phyloP scores from a whole-genome alignment of 2,888 invertebrate species.

The Melanargia galathea region DNA sequence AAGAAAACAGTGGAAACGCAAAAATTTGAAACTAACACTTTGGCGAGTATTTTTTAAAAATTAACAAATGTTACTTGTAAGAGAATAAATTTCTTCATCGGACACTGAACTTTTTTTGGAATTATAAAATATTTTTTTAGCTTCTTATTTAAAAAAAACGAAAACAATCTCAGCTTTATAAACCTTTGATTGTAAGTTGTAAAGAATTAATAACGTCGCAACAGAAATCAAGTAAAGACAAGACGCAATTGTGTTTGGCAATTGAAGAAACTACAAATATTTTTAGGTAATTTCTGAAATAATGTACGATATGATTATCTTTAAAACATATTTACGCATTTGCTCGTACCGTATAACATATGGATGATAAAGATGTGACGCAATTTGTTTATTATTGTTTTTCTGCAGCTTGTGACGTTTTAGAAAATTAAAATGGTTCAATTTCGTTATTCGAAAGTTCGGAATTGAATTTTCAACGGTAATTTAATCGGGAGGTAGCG shows the following conservation, averaged over 20 bases:
- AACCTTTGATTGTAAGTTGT: not conserved
- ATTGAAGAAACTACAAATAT: not conserved
- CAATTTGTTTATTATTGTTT: conserved; percentile 46
- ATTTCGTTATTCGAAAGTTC: conserved; percentile 30
- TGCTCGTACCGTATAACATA: conserved; percentile 47
- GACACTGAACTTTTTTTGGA: no score
- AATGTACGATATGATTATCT: conserved; percentile 32
- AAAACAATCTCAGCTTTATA: no score
- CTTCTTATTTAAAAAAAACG: no score
- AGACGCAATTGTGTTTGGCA: not conserved
- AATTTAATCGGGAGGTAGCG: conserved; percentile 34
- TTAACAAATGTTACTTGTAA: no score
- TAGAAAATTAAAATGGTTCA: conserved; percentile 24
- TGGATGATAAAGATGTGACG: conserved; percentile 59
- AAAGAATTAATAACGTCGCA: not conserved
- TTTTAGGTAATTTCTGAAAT: conserved; percentile 5
- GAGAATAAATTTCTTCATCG: no score
- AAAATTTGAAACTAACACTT: no score
- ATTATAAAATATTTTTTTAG: no score
- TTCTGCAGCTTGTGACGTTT: conserved; percentile 6
- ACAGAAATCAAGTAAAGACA: not conserved
- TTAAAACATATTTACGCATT: conserved; percentile 50
- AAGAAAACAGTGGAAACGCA: not conserved
- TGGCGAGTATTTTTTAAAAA: no score
- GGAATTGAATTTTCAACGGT: conserved; percentile 34